Base-by-base conservation (phyloP, 2,888 invertebrate species). In the Octonoba sinensis region DNA sequence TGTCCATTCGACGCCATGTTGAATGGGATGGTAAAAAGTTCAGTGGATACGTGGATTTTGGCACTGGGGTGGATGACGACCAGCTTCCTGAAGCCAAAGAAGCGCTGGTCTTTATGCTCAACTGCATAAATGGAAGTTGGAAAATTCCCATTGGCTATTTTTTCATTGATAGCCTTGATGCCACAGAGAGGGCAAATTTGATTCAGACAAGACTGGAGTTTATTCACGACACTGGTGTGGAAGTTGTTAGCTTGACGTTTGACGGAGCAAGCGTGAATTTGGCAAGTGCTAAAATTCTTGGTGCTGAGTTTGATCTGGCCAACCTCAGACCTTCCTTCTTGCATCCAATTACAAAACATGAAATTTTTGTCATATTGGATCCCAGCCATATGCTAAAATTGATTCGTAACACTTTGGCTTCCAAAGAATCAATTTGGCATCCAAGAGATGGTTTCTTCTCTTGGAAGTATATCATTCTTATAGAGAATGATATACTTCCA, bases 311-410 rank as follows among this genome's bases (percentile, higher is more conserved):
- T 16, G 20, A 65, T 18, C 0, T 18, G 3, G 22, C 15, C 11
- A 49, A 62, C 27, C n/a, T 76, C 3, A 11, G 18, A 20, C 47
- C 49, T 2, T 59, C n/a, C 4, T 70, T 76, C 51, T 15, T 6
- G 0, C 70, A 78, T 46, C 77, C 77, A 36, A 27, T 36, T 16
- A 22, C 51, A 4, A 22, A 18, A 1, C 46, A 76, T 27, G 46
- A 59, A 51, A 62, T 84, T 20, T 62, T 54, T 56, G 47, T 70
- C 15, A 44, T 84, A 18, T 60, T 83, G 20, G 84, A 84, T 71
- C 24, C 78, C 15, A 49, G 74, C 51, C 84, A 84, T 49, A 82
- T 82, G 84, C 18, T 84, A 20, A 84, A 84, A 69, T 46, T 78
- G 16, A 51, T 82, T 3, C 15, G 84, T 11, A 84, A 84, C 49